phyloP scores from a whole-genome alignment of 2,888 invertebrate genomes.

The Hybos culiciformis region DNA sequence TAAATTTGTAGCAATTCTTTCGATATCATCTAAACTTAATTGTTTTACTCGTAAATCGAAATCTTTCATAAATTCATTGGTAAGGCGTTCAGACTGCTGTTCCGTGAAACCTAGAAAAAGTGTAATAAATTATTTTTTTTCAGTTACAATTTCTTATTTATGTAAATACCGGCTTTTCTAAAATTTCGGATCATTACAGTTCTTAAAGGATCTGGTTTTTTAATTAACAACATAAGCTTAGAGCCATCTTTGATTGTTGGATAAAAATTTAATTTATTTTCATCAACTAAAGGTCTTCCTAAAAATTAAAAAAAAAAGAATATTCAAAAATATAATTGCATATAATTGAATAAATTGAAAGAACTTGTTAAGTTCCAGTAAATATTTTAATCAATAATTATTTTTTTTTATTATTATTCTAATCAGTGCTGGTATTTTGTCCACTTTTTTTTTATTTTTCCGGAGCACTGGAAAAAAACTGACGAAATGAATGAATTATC shows the following conservation, averaged over 20 bases:
- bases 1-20: slow-evolving; percentile 26
- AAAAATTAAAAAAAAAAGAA: too few species aligned
- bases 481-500: too few species aligned
- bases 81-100: slow-evolving; percentile 41
- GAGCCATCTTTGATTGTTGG: slow-evolving; percentile 60
- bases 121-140: too few species aligned
- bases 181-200: slow-evolving; percentile 45
- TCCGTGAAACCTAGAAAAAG: slow-evolving; percentile 50
- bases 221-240: slow-evolving; percentile 56
- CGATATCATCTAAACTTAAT: slow-evolving; percentile 32
- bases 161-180: slow-evolving; percentile 32
- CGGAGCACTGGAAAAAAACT: too few species aligned
- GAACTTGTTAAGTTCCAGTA: too few species aligned
- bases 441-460: too few species aligned
- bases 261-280: slow-evolving; percentile 53
- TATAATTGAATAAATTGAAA: too few species aligned
- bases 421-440: too few species aligned
- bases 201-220: slow-evolving; percentile 49
- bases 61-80: slow-evolving; percentile 29
- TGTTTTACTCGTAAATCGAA: slow-evolving; percentile 28
- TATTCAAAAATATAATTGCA: too few species aligned
- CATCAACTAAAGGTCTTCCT: slow-evolving; percentile 58
- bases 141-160: too few species aligned
- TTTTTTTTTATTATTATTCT: too few species aligned
- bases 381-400: too few species aligned